Conservation (phyloP, 2,888 invertebrate species). For the Anthophora plumipes region DNA sequence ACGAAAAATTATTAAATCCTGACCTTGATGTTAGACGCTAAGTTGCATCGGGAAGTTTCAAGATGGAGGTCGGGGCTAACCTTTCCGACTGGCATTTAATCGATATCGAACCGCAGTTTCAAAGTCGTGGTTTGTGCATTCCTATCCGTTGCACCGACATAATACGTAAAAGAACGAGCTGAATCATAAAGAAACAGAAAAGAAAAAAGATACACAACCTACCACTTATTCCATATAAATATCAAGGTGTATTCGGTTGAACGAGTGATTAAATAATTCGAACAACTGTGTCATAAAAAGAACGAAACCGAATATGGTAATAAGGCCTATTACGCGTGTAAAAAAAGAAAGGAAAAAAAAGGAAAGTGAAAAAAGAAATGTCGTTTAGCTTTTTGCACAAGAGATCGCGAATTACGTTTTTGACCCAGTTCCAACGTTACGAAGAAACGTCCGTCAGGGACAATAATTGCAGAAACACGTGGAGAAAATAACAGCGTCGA, state of each 20-base stretch:
- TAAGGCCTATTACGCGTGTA: background rate
- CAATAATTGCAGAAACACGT: slow-evolving; percentile 30
- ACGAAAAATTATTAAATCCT: background rate
- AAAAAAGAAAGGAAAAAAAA: no score
- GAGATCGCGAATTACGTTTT: slow-evolving; percentile 11
- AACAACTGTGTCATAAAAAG: background rate
- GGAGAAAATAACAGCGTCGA: slow-evolving; percentile 16
- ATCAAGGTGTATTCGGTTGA: no score
- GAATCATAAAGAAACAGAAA: background rate
- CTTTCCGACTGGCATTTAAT: slow-evolving; percentile 66
- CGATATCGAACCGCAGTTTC: slow-evolving; percentile 68
- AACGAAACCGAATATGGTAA: background rate
- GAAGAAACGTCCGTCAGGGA: background rate
- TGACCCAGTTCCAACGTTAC: slow-evolving; percentile 21
- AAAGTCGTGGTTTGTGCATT: slow-evolving; percentile 58
- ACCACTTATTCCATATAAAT: background rate
- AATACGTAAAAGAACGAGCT: background rate
- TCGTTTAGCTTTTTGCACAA: slow-evolving; percentile 20
- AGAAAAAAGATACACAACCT: background rate
- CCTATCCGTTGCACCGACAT: background rate
- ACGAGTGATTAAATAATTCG: background rate
- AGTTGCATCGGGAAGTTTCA: slow-evolving; percentile 33
- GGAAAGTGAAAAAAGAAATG: slow-evolving; percentile 2
- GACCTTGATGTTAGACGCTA: slow-evolving; percentile 35
- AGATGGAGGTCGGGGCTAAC: slow-evolving; percentile 50